Evolutionary conservation across 2,797 vertebrate genomes (phyloP).

Genomic region (Acanthiza pusilla): DNA sequence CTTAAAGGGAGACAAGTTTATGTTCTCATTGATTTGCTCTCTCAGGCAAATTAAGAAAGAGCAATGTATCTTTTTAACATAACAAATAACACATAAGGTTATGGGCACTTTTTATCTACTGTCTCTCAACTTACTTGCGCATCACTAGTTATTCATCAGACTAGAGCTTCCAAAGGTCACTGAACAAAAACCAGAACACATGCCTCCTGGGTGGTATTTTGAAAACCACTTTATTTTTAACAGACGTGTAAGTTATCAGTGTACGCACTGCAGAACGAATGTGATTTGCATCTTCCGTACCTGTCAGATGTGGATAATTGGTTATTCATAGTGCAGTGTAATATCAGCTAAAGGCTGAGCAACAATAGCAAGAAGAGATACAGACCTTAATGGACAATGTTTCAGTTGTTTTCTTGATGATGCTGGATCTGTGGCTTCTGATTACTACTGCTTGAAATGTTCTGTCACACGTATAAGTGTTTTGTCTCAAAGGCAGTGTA

Average conservation of each 20-base stretch:
- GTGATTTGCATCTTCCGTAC: neutral
- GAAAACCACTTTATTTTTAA: slow-evolving; percentile 42
- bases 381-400: neutral
- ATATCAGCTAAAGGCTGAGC: neutral
- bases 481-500: slow-evolving; percentile 38
- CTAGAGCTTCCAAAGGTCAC: slow-evolving; percentile 54
- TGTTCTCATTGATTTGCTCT: neutral
- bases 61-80: neutral
- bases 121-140: neutral
- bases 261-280: neutral
- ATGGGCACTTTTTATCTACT: neutral
- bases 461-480: slow-evolving; percentile 32
- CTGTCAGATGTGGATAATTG: neutral
- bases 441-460: slow-evolving; percentile 32
- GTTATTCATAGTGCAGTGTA: neutral
- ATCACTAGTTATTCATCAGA: slow-evolving; percentile 30
- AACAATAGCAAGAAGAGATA: neutral
- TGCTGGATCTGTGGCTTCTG: slow-evolving; percentile 8
- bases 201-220: slow-evolving; percentile 39
- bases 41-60: neutral
- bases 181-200: slow-evolving; percentile 43
- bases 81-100: neutral
- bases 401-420: slow-evolving; percentile 9
- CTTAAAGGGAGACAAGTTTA: neutral
- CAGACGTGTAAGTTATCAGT: slow-evolving; percentile 7